phyloP scores from a whole-genome alignment of 2,888 invertebrate genomes.

The Cantharis flavilabris region DNA sequence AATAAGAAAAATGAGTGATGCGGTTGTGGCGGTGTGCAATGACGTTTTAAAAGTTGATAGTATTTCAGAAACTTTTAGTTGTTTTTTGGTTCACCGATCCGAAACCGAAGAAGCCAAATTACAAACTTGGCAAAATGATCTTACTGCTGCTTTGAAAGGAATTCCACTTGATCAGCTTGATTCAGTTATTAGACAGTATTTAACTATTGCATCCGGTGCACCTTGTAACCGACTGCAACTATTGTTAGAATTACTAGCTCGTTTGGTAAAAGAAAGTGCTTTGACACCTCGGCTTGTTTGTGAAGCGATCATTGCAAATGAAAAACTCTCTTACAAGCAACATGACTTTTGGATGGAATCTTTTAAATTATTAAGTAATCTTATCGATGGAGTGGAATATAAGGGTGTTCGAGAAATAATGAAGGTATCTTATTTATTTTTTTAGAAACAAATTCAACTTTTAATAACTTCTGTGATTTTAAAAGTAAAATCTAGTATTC shows the following conservation, averaged over 20 bases:
- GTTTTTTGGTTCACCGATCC: constrained; percentile 79
- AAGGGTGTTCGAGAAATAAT: constrained; percentile 93
- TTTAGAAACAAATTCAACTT: not conserved
- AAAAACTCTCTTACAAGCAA: constrained; percentile 79
- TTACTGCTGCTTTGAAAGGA: constrained; percentile 69
- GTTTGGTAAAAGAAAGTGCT: constrained; percentile 72
- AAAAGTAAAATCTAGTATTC: too few species aligned
- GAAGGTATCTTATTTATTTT: constrained; percentile 63
- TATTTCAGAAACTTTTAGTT: constrained; percentile 88
- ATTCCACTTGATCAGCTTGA: constrained; percentile 76
- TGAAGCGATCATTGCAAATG: constrained; percentile 82
- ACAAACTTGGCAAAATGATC: constrained; percentile 68
- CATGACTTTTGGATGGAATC: constrained; percentile 89
- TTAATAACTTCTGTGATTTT: too few species aligned
- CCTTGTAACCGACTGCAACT: constrained; percentile 76
- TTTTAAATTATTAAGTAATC: constrained; percentile 80
- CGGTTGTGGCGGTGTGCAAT: constrained; percentile 66
- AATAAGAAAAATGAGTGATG: constrained; percentile 61
- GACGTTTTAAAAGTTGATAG: constrained; percentile 74
- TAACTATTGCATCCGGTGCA: constrained; percentile 72
- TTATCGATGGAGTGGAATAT: constrained; percentile 92
- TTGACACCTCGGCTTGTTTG: constrained; percentile 84
- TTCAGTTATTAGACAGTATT: constrained; percentile 73
- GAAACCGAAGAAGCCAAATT: constrained; percentile 72
- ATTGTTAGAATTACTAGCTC: constrained; percentile 75